These are phyloP conservation scores for Pomatostomus ruficeps DNA, from an alignment of 2,113 vertebrate genomes.

Conservation along the genomic window DNA sequence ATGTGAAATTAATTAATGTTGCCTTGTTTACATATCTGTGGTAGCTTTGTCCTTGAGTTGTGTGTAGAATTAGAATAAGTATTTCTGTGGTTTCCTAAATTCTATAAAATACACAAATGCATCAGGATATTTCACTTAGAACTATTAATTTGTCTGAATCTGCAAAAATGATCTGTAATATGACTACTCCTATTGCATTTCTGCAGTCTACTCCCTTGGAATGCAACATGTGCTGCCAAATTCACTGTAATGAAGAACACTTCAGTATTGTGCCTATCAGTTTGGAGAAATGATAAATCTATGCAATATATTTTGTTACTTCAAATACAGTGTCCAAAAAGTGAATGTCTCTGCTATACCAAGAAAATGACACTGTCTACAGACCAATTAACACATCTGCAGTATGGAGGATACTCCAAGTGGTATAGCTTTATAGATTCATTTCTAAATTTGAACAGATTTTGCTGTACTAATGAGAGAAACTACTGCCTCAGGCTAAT, in stretches of 20 bases:
- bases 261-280: not conserved
- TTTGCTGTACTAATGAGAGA: not conserved
- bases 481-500: not conserved
- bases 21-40: not conserved
- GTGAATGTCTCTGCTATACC: not conserved
- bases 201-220: not conserved
- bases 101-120: not conserved
- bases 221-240: not conserved
- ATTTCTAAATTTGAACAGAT: not conserved
- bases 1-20: not conserved
- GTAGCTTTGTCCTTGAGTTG: not conserved
- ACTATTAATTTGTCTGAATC: not conserved
- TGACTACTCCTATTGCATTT: not conserved
- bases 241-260: not conserved
- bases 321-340: not conserved
- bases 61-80: not conserved
- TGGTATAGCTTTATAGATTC: not conserved
- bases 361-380: not conserved
- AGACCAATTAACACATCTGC: not conserved
- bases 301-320: constrained; percentile 13
- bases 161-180: not conserved
- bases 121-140: not conserved
- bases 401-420: not conserved
- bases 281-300: not conserved
- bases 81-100: not conserved